phyloP scores from a whole-genome alignment of 2,797 vertebrate species.

The Malacoraja senta region DNA sequence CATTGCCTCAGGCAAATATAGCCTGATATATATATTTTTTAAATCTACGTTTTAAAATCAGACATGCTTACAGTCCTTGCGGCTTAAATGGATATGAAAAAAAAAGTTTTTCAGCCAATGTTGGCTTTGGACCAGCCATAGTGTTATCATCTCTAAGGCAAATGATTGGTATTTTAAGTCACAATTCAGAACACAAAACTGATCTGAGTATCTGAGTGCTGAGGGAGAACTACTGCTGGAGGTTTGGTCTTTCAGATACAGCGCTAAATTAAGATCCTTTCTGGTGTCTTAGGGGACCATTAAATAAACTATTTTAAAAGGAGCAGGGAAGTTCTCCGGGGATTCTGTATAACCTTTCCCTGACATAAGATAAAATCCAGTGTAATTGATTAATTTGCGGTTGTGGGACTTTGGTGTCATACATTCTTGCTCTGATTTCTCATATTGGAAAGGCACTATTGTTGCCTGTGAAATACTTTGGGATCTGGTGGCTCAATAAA shows the following conservation, averaged over 20 bases:
- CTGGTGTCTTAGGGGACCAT: neutral
- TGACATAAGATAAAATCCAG: neutral
- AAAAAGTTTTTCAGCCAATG: neutral
- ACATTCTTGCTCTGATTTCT: neutral
- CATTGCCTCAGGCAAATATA: too few relatives aligned
- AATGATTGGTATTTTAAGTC: neutral
- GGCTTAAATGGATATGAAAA: neutral
- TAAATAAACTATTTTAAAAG: neutral
- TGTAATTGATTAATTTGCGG: too few relatives aligned
- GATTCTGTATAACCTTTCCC: neutral
- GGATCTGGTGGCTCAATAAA: too few relatives aligned
- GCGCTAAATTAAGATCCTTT: neutral
- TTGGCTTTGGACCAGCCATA: neutral
- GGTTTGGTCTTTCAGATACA: neutral
- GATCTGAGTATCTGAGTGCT: neutral
- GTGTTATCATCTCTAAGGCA: neutral
- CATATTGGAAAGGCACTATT: neutral
- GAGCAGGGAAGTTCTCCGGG: neutral
- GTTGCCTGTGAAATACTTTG: neutral
- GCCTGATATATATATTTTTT: neutral
- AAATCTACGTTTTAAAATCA: neutral
- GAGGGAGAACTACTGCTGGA: neutral
- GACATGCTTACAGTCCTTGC: neutral
- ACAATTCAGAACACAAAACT: neutral
- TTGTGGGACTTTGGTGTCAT: neutral